Conservation (phyloP, 2,888 invertebrate species). For the Frankliniella intonsa region DNA sequence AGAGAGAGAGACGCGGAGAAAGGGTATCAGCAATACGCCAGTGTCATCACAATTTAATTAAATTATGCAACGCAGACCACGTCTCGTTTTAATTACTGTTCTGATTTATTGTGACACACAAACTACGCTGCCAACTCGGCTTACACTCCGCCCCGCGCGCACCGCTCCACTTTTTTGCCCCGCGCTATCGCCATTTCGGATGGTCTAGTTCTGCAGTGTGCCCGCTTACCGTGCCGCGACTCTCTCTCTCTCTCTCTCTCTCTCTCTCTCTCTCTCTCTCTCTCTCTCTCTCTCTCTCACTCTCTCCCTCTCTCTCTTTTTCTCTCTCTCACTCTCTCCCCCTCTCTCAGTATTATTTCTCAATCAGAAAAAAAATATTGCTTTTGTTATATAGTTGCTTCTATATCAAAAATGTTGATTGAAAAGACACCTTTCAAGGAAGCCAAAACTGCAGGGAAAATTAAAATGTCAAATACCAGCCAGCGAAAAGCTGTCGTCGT, state of each 20-base stretch:
- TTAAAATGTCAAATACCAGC: no score
- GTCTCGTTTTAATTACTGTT: conserved; percentile 25
- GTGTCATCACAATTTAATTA: conserved; percentile 20
- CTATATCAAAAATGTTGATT: no score
- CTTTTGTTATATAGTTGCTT: no score
- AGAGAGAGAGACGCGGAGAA: not conserved
- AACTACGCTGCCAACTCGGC: not conserved
- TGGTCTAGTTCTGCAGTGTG: not conserved
- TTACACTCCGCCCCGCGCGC: not conserved
- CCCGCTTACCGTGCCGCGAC: not conserved
- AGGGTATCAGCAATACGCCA: conserved; percentile 11
- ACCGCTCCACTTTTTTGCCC: not conserved
- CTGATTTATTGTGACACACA: conserved; percentile 22
- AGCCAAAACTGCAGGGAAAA: no score
- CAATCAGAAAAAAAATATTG: no score
- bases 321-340: not conserved
- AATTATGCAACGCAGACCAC: conserved; percentile 8
- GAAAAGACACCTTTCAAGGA: no score
- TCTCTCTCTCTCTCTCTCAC: no score
- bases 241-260: no score
- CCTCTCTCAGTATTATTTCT: not conserved
- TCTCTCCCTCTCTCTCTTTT: not conserved
- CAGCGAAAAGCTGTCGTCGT: no score
- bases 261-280: no score
- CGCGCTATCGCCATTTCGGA: not conserved